Evolutionary conservation across 2,888 invertebrate genomes (phyloP).

Genomic region (Petrolisthes manimaculis): DNA sequence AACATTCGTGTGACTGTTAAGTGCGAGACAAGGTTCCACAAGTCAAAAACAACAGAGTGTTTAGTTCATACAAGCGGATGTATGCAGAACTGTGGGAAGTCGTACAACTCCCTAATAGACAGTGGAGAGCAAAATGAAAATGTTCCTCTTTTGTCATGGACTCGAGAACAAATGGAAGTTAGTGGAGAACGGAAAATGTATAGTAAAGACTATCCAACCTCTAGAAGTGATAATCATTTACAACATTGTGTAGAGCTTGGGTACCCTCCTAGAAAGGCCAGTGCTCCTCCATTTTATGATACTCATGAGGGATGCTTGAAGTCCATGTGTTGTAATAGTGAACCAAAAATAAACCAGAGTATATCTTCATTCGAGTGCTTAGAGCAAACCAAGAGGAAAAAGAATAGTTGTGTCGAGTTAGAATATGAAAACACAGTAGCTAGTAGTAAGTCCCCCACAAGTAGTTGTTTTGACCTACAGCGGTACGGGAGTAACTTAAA

Average conservation of each 20-base stretch:
- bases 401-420: constrained; percentile 44
- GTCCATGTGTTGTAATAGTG: constrained; percentile 56
- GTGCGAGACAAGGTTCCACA: constrained; percentile 57
- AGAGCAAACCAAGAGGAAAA: constrained; percentile 52
- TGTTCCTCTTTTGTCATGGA: constrained; percentile 56
- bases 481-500: constrained; percentile 44
- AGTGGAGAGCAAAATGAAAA: constrained; percentile 57
- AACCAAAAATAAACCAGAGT: constrained; percentile 61
- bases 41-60: constrained; percentile 65
- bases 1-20: constrained; percentile 63
- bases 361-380: constrained; percentile 50
- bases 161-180: constrained; percentile 49
- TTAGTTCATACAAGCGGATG: constrained; percentile 51
- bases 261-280: constrained; percentile 63
- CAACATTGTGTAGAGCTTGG: constrained; percentile 59
- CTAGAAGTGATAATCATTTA: constrained; percentile 64
- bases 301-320: constrained; percentile 55
- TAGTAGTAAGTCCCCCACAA: constrained; percentile 55
- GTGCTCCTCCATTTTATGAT: constrained; percentile 61
- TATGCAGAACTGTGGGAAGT: constrained; percentile 50
- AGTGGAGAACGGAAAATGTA: constrained; percentile 62
- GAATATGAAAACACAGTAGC: constrained; percentile 54
- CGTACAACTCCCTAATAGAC: constrained; percentile 51
- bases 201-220: constrained; percentile 58
- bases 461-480: constrained; percentile 60